Conservation (phyloP, 2,113 vertebrate species). For the Tupaia chinensis region DNA sequence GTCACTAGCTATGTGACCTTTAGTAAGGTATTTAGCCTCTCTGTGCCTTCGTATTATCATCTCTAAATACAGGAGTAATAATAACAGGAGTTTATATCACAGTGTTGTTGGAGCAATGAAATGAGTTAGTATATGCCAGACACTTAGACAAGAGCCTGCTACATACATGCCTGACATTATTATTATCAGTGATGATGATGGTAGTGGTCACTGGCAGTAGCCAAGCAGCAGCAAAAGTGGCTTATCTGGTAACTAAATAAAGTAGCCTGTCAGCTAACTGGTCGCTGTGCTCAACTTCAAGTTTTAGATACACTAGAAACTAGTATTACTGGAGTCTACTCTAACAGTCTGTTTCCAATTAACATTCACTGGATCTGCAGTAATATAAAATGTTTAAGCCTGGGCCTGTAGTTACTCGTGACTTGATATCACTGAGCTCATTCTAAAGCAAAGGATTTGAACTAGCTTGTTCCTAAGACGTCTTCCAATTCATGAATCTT, state of each 20-base stretch:
- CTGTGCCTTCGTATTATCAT: background rate
- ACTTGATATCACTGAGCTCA: background rate
- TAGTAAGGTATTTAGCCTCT: background rate
- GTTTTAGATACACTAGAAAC: background rate
- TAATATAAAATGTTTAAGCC: background rate
- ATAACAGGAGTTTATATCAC: background rate
- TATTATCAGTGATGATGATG: background rate
- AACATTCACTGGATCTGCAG: background rate
- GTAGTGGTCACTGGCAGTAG: background rate
- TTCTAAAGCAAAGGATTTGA: background rate
- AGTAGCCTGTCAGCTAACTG: background rate
- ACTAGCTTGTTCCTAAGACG: background rate
- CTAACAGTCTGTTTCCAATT: background rate
- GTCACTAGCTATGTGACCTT: background rate
- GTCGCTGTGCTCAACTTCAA: background rate
- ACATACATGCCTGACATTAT: background rate
- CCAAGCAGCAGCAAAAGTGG: background rate
- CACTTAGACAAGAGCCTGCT: background rate
- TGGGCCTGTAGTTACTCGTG: background rate
- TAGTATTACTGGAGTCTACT: background rate
- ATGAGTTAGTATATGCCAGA: background rate
- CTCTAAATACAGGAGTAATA: background rate
- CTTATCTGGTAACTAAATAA: background rate
- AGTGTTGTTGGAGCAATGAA: background rate
- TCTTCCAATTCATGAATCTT: slow-evolving; percentile 3